Percentiles rank a stretch among this genome's conserved stretches.
Conservation (phyloP, 2,797 vertebrate species). For the Hypotaenidia philippensis region DNA sequence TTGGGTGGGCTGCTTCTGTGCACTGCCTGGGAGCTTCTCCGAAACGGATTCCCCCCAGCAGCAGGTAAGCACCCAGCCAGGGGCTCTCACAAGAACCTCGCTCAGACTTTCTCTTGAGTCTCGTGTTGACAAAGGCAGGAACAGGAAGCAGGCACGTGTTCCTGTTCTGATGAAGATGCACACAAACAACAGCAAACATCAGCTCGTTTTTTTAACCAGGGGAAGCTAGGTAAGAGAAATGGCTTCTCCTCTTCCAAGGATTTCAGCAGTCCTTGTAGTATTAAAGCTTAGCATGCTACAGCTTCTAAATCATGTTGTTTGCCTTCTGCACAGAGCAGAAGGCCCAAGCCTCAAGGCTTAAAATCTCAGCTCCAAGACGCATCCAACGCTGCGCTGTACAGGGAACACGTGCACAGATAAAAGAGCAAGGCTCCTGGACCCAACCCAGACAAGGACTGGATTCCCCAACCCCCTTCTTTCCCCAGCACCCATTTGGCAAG, state of each 20-base stretch:
- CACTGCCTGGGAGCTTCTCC: background rate
- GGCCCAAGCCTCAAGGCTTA: background rate
- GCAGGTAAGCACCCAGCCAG: background rate
- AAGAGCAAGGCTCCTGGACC: background rate
- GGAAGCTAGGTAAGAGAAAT: background rate
- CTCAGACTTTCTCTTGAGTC: background rate
- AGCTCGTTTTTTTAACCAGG: background rate
- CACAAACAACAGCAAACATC: background rate
- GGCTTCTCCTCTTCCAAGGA: background rate
- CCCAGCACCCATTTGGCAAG: background rate
- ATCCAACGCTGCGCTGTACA: background rate
- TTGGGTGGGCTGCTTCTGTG: background rate
- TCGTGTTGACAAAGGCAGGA: conserved; percentile 55
- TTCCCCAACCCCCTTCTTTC: too few species aligned
- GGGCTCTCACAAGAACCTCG: background rate
- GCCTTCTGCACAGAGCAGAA: background rate
- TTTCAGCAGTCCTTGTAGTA: background rate
- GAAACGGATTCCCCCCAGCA: background rate
- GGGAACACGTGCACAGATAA: background rate
- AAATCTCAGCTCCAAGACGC: background rate
- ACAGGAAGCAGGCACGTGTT: conserved; percentile 27
- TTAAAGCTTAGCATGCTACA: background rate
- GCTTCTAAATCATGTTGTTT: background rate
- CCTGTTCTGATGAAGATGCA: conserved; percentile 8
- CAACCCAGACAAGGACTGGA: background rate